A percentile compares a stretch with the other conserved stretches of the same genome.
Conservation (phyloP, 2,797 vertebrate species). For the Trematomus bernacchii region DNA sequence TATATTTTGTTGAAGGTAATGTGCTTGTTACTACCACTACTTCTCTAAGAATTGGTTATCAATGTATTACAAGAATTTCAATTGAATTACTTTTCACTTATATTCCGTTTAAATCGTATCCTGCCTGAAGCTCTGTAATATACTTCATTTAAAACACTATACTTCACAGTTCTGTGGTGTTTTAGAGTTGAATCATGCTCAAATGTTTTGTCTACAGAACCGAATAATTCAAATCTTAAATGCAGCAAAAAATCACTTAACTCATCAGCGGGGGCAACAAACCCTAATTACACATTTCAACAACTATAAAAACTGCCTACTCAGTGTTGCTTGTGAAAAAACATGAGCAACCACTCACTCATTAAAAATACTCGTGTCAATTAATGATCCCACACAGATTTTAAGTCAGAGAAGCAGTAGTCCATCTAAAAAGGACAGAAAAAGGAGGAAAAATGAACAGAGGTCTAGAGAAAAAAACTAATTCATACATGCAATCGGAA, state of each 20-base stretch:
- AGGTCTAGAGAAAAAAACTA: neutral
- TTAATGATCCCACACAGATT: constrained; percentile 8
- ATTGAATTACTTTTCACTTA: neutral
- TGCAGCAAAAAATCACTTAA: constrained; percentile 3
- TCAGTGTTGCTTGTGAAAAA: neutral
- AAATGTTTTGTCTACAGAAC: neutral
- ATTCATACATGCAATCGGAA: neutral
- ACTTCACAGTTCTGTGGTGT: neutral
- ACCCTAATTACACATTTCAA: neutral
- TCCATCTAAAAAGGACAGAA: neutral
- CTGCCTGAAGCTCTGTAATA: neutral
- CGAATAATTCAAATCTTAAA: neutral
- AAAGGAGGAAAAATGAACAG: constrained; percentile 5
- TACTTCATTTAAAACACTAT: neutral
- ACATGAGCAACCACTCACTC: neutral
- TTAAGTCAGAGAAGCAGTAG: constrained; percentile 17
- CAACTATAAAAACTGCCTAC: constrained; percentile 5
- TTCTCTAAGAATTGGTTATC: neutral
- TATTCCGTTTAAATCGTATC: neutral
- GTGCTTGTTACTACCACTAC: neutral
- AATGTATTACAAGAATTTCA: neutral
- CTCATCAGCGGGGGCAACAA: neutral
- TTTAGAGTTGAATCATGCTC: neutral
- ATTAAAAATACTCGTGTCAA: neutral
- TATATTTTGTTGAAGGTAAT: neutral